Evolutionary conservation across 1,140 invertebrate species (phyloP).

Genomic region (Dysdera silvatica): DNA sequence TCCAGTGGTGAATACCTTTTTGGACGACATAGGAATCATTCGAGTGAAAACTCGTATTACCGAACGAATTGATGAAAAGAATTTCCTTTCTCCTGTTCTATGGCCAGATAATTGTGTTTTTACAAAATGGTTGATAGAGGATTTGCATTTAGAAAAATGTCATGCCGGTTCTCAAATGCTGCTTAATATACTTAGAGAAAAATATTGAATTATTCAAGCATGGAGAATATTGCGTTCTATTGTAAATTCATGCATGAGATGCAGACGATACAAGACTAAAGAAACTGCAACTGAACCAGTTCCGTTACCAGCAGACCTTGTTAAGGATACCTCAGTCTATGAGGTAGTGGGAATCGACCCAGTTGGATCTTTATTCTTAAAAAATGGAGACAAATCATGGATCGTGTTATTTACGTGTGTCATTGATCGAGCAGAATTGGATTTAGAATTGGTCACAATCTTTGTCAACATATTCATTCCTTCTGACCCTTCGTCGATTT

Average conservation of each 20-base stretch:
- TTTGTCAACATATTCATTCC: neutral
- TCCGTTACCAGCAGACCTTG: no score
- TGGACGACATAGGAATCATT: neutral
- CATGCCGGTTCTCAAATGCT: constrained; percentile 1
- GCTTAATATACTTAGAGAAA: neutral
- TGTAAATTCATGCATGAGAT: constrained; percentile 4
- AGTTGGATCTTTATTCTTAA: no score
- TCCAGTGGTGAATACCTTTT: neutral
- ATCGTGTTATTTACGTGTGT: neutral
- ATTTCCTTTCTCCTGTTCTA: neutral
- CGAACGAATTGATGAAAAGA: neutral
- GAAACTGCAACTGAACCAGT: no score
- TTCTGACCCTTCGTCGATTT: neutral
- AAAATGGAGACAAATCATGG: neutral
- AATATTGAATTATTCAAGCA: constrained; percentile 10
- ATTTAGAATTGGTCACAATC: neutral
- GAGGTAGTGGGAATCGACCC: no score
- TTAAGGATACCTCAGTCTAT: no score
- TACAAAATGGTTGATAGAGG: neutral
- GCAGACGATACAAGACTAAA: constrained; percentile 4
- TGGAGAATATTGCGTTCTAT: neutral
- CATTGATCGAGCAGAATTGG: neutral
- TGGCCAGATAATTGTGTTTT: neutral
- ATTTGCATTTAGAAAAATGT: neutral
- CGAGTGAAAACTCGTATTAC: constrained; percentile 3